phyloP scores from a whole-genome alignment of 2,888 invertebrate species.

The Drosophila rubida region DNA sequence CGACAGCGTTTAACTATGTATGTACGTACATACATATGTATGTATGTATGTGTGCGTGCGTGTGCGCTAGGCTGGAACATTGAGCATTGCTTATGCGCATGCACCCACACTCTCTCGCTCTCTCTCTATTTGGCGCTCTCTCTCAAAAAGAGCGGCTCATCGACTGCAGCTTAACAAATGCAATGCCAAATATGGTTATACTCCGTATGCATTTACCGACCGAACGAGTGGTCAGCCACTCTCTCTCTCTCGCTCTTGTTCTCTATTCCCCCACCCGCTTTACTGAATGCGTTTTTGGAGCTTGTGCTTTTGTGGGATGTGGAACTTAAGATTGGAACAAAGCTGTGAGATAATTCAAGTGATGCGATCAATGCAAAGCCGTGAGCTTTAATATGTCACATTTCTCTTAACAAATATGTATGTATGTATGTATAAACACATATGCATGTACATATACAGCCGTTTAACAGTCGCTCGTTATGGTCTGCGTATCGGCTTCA shows the following conservation, averaged over 20 bases:
- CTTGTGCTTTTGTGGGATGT: conserved; percentile 13
- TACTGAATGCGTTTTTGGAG: conserved; percentile 48
- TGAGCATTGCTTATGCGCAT: conserved; percentile 50
- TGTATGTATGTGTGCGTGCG: conserved; percentile 2
- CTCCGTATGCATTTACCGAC: conserved; percentile 44
- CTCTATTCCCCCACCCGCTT: conserved; percentile 4
- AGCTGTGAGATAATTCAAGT: conserved; percentile 17
- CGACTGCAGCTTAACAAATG: conserved; percentile 66
- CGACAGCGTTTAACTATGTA: conserved; percentile 20
- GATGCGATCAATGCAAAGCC: conserved; percentile 15
- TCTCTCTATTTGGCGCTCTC: not conserved
- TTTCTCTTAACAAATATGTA: conserved; percentile 3
- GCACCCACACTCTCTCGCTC: conserved; percentile 43
- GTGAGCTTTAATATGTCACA: not conserved
- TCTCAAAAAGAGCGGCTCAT: conserved; percentile 12
- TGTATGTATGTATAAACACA: not conserved
- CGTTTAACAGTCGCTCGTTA: conserved; percentile 29
- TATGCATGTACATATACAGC: conserved; percentile 13
- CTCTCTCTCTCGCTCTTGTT: conserved; percentile 3
- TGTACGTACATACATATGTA: not conserved
- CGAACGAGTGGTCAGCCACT: conserved; percentile 35
- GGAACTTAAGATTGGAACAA: conserved; percentile 20
- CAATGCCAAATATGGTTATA: conserved; percentile 78
- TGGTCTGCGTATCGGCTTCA: conserved; percentile 13
- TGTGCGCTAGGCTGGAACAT: not conserved